These are phyloP conservation scores for Melolontha melolontha DNA, from an alignment of 2,888 invertebrate species.

Conservation along the genomic window DNA sequence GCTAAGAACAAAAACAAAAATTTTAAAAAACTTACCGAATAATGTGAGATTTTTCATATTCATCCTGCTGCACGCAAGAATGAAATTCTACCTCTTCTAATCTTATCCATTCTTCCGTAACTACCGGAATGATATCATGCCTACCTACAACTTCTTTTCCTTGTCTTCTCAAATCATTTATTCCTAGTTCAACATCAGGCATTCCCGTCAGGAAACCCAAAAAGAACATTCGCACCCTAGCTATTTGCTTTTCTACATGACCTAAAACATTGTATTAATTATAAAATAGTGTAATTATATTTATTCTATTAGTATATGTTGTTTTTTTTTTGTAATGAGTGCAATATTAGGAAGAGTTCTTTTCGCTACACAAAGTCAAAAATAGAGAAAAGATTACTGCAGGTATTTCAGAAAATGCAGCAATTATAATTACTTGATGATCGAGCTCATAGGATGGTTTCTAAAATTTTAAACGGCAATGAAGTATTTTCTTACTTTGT, in stretches of 20 bases:
- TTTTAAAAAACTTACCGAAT: conserved; percentile 78
- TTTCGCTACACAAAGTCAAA: no score
- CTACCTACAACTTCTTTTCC: conserved; percentile 99
- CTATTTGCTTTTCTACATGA: conserved; percentile 88
- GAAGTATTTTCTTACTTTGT: no score
- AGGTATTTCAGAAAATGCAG: no score
- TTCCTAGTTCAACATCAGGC: conserved; percentile 96
- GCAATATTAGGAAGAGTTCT: no score
- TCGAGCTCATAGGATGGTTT: no score
- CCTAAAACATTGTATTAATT: conserved; percentile 50
- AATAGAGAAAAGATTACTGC: no score
- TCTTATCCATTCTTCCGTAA: conserved; percentile 99
- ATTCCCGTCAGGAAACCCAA: conserved; percentile 95
- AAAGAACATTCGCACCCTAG: conserved; percentile 94
- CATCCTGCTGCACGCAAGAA: conserved; percentile 90
- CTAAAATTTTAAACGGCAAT: no score
- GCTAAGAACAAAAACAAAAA: no score
- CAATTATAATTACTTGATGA: no score
- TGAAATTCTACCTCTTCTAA: conserved; percentile 96
- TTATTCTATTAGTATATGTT: no score
- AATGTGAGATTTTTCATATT: conserved; percentile 86
- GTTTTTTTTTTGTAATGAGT: no score
- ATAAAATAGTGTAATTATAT: no score
- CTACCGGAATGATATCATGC: conserved; percentile 98
- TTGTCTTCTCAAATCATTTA: conserved; percentile 97